Percentiles rank a stretch among this genome's conserved stretches.
phyloP scores from a whole-genome alignment of 2,113 vertebrate species.

The Tyto alba region DNA sequence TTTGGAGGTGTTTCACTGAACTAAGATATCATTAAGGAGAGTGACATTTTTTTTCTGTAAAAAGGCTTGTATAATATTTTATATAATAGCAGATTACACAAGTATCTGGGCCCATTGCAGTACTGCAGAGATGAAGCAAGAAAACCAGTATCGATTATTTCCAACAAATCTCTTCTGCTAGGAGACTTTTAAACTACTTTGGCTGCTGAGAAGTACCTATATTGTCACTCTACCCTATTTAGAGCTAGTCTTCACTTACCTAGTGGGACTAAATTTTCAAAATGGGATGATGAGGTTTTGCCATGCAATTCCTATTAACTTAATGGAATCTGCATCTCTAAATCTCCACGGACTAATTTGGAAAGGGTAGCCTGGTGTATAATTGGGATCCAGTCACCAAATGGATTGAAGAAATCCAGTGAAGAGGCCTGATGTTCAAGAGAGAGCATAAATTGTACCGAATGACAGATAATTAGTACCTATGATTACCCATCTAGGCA shows the following conservation, averaged over 20 bases:
- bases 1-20: not conserved
- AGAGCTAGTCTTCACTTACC: not conserved
- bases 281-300: not conserved
- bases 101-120: not conserved
- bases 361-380: slow-evolving; percentile 9
- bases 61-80: not conserved
- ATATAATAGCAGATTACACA: not conserved
- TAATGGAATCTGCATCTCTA: slow-evolving; percentile 21
- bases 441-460: slow-evolving; percentile 8
- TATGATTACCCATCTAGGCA: slow-evolving; percentile 26
- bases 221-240: not conserved
- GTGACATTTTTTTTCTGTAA: not conserved
- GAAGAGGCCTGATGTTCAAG: slow-evolving; percentile 1
- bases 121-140: not conserved
- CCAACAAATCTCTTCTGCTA: not conserved
- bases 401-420: slow-evolving; percentile 45
- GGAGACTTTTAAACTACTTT: not conserved
- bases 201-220: not conserved
- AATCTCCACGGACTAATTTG: not conserved
- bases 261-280: not conserved
- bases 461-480: slow-evolving; percentile 47
- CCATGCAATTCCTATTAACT: not conserved
- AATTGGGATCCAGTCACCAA: slow-evolving; percentile 39
- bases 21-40: not conserved
- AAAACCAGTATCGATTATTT: not conserved